Base-by-base conservation (phyloP, 2,797 vertebrate genomes). In the Arremon aurantiirostris region DNA sequence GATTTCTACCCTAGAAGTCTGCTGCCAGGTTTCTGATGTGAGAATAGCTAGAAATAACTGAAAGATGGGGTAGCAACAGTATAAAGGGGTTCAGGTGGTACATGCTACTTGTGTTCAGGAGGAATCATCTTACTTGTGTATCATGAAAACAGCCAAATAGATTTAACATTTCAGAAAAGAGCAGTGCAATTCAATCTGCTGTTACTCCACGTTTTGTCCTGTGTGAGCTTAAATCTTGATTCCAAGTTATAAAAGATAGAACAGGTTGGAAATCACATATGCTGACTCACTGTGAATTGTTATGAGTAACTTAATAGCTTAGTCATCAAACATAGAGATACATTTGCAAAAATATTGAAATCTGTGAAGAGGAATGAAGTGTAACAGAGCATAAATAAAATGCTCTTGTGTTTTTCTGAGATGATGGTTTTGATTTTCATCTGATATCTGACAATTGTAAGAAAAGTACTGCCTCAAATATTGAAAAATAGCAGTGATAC, bases 301-400 rank as follows among this genome's bases (percentile, higher is more conserved):
- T 95, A 90, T 69, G 76, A 88, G 92, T 82, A 93, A 94, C 82
- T 87, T 92, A 90, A 88, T 86, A 93, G 77, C 77, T 93, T 91
- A 93, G 82, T 94, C 92, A 94, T 89, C 84, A 87, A 92, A 95
- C 44, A 93, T 0, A 82, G 53, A 82, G 57, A 75, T 55, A 55
- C 28, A 75, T 93, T 91, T 95, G 44, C 70, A 95, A 91, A 94
- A 96, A 89, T 90, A 87, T 75, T 94, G 91, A 89, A 92, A 94
- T 78, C 63, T 84, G 32, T 50, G 49, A 86, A 92, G 63, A 95
- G 34, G 79, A 91, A 91, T 86, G 63, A 91, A 78, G 35, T 52
- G 26, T 81, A 78, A 72, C 52, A 88, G 68, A 89, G 83, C 69
- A 94, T 90, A 89, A 95, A 90, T 88, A 91, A 89, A 94, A 93